Conservation (phyloP, 2,797 vertebrate genomes). For the Oophaga sylvatica region DNA sequence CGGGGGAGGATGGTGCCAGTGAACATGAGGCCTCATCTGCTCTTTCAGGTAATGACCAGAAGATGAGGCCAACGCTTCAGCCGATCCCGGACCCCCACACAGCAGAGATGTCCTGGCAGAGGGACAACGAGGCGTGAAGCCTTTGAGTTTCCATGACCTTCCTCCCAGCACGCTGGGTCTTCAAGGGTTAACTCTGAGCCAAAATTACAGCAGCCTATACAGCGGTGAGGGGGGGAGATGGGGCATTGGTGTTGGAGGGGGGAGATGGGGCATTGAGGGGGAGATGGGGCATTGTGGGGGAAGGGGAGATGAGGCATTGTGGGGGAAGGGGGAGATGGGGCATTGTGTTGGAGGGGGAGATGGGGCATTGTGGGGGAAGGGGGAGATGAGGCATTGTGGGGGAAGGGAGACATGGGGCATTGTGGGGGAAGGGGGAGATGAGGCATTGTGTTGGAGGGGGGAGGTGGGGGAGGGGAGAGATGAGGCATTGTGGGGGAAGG, state of each 20-base stretch:
- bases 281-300: too few relatives aligned
- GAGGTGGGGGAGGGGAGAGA: too few relatives aligned
- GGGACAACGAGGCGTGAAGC: constrained; percentile 68
- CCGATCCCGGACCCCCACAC: constrained; percentile 61
- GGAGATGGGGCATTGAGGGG: not conserved
- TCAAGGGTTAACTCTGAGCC: constrained; percentile 63
- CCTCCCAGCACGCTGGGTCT: constrained; percentile 67
- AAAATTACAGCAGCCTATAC: constrained; percentile 67
- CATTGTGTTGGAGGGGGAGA: too few relatives aligned
- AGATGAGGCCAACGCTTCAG: not conserved
- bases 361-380: too few relatives aligned
- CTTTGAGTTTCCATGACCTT: constrained; percentile 56
- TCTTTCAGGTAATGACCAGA: constrained; percentile 66
- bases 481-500: too few relatives aligned
- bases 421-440: too few relatives aligned
- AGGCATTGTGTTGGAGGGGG: too few relatives aligned
- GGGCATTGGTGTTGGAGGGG: not conserved
- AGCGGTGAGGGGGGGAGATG: constrained; percentile 72
- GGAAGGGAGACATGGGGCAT: too few relatives aligned
- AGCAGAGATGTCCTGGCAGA: constrained; percentile 62
- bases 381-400: too few relatives aligned
- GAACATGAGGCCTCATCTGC: not conserved
- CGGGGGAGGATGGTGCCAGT: too few relatives aligned
- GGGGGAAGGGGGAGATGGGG: too few relatives aligned
- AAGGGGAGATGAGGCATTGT: too few relatives aligned